phyloP scores from a whole-genome alignment of 2,113 vertebrate genomes.

The Phaethon lepturus region DNA sequence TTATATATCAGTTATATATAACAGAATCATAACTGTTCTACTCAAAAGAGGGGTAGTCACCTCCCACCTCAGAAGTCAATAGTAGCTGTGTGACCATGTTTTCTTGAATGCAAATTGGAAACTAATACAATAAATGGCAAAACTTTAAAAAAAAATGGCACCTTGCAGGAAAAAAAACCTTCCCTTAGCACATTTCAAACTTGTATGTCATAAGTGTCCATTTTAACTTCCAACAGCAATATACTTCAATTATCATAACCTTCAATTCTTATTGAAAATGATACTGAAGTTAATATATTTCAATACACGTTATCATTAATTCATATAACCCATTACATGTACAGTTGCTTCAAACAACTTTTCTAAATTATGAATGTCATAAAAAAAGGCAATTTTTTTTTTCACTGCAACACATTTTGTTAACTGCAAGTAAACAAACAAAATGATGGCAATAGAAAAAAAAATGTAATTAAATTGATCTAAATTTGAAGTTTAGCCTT shows the following conservation, averaged over 20 bases:
- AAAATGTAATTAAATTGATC: background rate
- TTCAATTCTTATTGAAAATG: background rate
- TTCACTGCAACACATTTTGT: background rate
- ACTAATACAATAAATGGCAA: background rate
- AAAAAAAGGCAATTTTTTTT: background rate
- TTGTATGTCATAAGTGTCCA: fast-evolving
- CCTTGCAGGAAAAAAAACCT: background rate
- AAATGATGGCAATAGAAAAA: background rate
- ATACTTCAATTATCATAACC: background rate
- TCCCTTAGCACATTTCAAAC: background rate
- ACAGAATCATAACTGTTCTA: no score
- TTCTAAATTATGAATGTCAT: background rate
- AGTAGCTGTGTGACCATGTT: background rate
- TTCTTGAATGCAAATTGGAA: background rate
- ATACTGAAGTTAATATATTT: background rate
- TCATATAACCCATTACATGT: background rate
- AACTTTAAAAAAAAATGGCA: background rate
- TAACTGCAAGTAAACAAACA: background rate
- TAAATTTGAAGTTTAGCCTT: background rate
- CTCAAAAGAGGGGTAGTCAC: fast-evolving
- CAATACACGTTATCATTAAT: background rate
- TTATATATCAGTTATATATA: no score
- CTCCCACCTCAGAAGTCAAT: background rate
- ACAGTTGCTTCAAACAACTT: background rate
- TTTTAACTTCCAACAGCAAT: background rate